Base-by-base conservation (phyloP, 2,113 vertebrate species). In the Nesospiza acunhae region DNA sequence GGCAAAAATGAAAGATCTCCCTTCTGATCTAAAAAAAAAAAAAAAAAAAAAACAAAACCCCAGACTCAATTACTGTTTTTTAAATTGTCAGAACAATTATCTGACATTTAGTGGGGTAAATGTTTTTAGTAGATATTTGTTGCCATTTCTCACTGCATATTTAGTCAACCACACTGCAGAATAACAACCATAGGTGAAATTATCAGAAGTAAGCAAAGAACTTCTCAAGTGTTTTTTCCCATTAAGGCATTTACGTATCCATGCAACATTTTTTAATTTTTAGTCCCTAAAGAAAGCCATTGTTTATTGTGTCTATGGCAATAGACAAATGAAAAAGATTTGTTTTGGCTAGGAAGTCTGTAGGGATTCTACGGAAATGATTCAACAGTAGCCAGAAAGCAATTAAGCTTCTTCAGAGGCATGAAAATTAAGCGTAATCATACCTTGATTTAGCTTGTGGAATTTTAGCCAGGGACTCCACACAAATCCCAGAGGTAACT, bases 351-450 rank as follows among this genome's bases (percentile, higher is more conserved):
- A 60, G 90, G 33, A 20, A 81, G 27, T 23, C 68, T 55, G 42
- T 35, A 63, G 56, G 12, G 42, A 84, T 70, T 52, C 56, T 92
- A 62, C 35, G 81, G 50, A 30, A 81, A 78, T 60, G 39, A 77
- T 89, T 84, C 67, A 92, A 37, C 21, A 27, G 30, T 67, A 86
- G 46, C 59, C 68, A 66, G 72, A 92, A 88, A 86, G 19, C 21
- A 94, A 92, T 90, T 84, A 80, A 70, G 24, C 52, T 81, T 70
- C 89, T 62, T 87, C 72, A 84, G 42, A 90, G 9, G 39, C 42
- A 72, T 37, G 44, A 92, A 97, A 92, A 89, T 87, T 39, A 84
- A 74, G 17, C n/a, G 4, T 49, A 90, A 90, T 93, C 68, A 78
- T 77, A 86, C 88, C 64, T 92, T 86, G 59, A 67, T 94, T 88